phyloP scores from a whole-genome alignment of 2,113 vertebrate genomes.

The Psilopogon haemacephalus region DNA sequence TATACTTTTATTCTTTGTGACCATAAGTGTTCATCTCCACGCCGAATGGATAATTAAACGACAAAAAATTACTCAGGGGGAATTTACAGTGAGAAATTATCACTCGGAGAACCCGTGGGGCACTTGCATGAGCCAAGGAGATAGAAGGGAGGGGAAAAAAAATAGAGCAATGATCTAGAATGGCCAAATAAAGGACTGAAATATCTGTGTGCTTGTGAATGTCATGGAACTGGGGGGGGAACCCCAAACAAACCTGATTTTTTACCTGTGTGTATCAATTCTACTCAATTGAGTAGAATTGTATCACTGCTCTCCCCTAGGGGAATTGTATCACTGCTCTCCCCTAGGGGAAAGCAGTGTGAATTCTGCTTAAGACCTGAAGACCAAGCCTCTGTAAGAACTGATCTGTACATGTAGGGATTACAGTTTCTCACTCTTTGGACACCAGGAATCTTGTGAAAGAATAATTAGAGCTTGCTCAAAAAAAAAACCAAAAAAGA shows the following conservation, averaged over 20 bases:
- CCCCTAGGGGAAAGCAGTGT: not conserved
- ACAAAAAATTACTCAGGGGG: constrained; percentile 61
- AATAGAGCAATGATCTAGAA: not conserved
- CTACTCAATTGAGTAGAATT: no score
- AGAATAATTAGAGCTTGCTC: constrained; percentile 61
- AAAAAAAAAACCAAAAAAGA: not conserved
- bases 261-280: not conserved
- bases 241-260: not conserved
- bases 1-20: constrained; percentile 62
- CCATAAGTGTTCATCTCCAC: constrained; percentile 58
- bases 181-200: not conserved
- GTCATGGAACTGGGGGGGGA: not conserved
- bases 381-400: constrained; percentile 33
- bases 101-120: not conserved
- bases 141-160: not conserved
- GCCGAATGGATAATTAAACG: constrained; percentile 67
- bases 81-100: constrained; percentile 50
- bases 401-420: constrained; percentile 45
- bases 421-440: constrained; percentile 38
- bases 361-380: constrained; percentile 8
- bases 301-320: not conserved
- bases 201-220: not conserved
- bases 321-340: no score
- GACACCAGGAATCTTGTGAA: constrained; percentile 37
- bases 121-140: not conserved